These are phyloP conservation scores for Prorops nasuta DNA, from an alignment of 1,140 invertebrate genomes.

Conservation along the genomic window DNA sequence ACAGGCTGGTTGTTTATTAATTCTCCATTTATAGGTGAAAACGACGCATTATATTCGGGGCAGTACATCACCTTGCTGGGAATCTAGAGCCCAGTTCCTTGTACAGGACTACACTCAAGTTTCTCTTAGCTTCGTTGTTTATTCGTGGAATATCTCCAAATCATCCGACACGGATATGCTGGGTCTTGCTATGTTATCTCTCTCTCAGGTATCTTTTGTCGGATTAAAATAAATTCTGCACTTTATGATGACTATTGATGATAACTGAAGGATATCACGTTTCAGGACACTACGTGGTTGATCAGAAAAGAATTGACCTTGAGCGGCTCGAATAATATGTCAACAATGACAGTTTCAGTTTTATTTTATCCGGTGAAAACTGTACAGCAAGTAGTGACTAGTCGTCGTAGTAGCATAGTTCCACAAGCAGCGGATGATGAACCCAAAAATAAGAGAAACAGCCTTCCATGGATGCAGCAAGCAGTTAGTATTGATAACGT, in stretches of 20 bases:
- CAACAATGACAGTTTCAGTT: slow-evolving; percentile 56
- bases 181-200: slow-evolving; percentile 44
- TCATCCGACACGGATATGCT: slow-evolving; percentile 50
- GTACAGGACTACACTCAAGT: slow-evolving; percentile 59
- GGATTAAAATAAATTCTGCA: not conserved
- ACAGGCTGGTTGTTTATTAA: slow-evolving; percentile 4
- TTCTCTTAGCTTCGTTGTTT: slow-evolving; percentile 50
- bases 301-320: slow-evolving; percentile 40
- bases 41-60: slow-evolving; percentile 58
- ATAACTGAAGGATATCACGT: not conserved
- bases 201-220: slow-evolving; percentile 45
- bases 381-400: slow-evolving; percentile 32
- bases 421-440: slow-evolving; percentile 29
- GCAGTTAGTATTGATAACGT: slow-evolving; percentile 35
- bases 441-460: slow-evolving; percentile 43
- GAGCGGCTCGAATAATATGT: slow-evolving; percentile 39
- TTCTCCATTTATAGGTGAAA: slow-evolving; percentile 49
- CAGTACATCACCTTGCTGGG: slow-evolving; percentile 57
- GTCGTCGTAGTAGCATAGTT: slow-evolving; percentile 32
- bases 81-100: slow-evolving; percentile 58
- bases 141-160: slow-evolving; percentile 49
- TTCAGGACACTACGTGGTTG: slow-evolving; percentile 36
- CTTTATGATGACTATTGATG: not conserved
- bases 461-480: slow-evolving; percentile 51
- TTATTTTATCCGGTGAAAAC: slow-evolving; percentile 56